Base-by-base conservation (phyloP, 2,113 vertebrate species). In the Drymodes brunneopygia region DNA sequence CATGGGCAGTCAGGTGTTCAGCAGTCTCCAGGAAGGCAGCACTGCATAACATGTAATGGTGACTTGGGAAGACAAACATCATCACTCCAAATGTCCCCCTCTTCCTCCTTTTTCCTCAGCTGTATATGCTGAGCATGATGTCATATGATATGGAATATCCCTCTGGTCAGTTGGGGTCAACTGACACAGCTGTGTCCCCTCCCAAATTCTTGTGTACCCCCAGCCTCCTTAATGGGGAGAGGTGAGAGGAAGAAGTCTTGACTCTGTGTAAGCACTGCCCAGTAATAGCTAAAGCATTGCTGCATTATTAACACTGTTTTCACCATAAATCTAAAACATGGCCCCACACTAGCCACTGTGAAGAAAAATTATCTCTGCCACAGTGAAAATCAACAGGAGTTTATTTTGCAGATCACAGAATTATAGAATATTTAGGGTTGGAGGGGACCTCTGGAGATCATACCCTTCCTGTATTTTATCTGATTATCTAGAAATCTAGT, bases 21-120 rank as follows among this genome's bases (percentile, higher is more conserved):
- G 18, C 22, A 47, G 18, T 17, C 15, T 60, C 35, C 40, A 36
- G 40, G 27, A 48, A 27, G 42, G 31, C 4, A 18, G 22, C 0
- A 0, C 5, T 36, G 7, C 60, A 61, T 33, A 22, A 29, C 7
- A 2, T 12, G 10, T 21, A 17, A 28, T 3, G 2, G 15, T 61
- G 40, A 40, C 25, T 61, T 86, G n/a, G 36, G 31, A 73, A 61
- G 40, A 73, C 3, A 28, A 73, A 36, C 13, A 35, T 2, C 38
- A 42, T 36, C 27, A 21, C 12, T 61, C 53, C 12, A 40, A 80
- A 54, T 0, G 0, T 24, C 6, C 18, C 1, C 9, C 9, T 45
- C 35, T 61, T 67, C 35, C n/a, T 67, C 11, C 19, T 73, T 86
- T 80, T 54, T 15, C 31, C 12, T 53, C 27, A 42, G 4, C 4